These are phyloP conservation scores for Ecliptopera silaceata DNA, from an alignment of 2,888 invertebrate genomes.

Conservation along the genomic window DNA sequence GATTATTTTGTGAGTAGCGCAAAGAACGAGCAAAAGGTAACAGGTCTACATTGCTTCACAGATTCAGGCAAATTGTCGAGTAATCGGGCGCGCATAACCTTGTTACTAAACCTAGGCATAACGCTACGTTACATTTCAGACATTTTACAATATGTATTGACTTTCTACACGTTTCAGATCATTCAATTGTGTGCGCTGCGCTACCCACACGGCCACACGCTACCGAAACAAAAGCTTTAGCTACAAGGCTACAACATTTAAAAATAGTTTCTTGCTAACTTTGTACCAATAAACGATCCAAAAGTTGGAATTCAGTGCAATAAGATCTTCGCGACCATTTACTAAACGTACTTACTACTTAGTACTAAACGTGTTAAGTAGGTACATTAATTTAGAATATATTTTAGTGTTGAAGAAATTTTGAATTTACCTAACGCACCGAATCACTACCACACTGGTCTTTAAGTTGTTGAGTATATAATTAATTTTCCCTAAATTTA, in stretches of 20 bases:
- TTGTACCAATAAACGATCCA: slow-evolving; percentile 34
- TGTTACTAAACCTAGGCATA: too few species aligned
- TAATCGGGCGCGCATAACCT: too few species aligned
- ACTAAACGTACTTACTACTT: too few species aligned
- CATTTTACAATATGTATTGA: too few species aligned
- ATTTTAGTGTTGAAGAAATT: slow-evolving; percentile 28
- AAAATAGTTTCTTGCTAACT: slow-evolving; percentile 27
- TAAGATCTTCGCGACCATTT: slow-evolving; percentile 14
- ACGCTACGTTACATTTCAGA: too few species aligned
- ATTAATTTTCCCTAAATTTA: slow-evolving; percentile 13
- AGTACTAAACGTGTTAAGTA: not conserved
- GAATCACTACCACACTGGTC: slow-evolving; percentile 17
- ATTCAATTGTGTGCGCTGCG: not conserved
- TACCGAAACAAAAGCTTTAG: slow-evolving; percentile 22
- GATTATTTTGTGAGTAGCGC: slow-evolving; percentile 9
- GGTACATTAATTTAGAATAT: slow-evolving; percentile 27
- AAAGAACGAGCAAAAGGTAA: not conserved
- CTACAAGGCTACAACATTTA: slow-evolving; percentile 22
- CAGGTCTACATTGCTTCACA: too few species aligned
- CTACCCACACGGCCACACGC: slow-evolving; percentile 17
- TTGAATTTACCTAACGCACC: slow-evolving; percentile 29
- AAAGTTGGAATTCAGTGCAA: slow-evolving; percentile 34
- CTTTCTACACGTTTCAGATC: not conserved
- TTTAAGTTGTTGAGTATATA: slow-evolving; percentile 24
- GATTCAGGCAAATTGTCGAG: too few species aligned